phyloP scores from a whole-genome alignment of 2,888 invertebrate species.

The Drosophila ustulata region DNA sequence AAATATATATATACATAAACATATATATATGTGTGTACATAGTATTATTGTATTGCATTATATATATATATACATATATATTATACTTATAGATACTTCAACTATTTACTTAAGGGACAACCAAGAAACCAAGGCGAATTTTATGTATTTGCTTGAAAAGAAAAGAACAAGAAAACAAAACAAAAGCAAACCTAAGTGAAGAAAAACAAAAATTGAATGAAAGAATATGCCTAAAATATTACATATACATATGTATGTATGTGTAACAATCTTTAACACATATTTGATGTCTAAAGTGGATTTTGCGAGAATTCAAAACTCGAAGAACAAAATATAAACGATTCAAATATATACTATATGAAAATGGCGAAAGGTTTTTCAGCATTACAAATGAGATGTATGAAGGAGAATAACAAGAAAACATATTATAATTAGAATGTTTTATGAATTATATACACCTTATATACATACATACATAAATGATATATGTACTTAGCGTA shows the following conservation, averaged over 20 bases:
- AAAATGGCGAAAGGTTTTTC: conserved; percentile 30
- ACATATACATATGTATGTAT: background rate
- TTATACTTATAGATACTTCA: conserved; percentile 23
- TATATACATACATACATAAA: conserved; percentile 48
- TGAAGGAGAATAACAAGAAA: conserved; percentile 23
- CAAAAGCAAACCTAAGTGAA: background rate
- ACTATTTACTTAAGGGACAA: conserved; percentile 36
- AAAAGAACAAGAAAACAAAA: background rate
- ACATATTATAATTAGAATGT: conserved; percentile 70
- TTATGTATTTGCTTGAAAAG: conserved; percentile 15
- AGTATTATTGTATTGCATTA: conserved; percentile 36
- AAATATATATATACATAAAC: conserved; percentile 61
- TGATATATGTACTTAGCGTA: conserved; percentile 33
- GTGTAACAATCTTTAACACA: conserved; percentile 2
- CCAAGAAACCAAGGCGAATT: conserved; percentile 18
- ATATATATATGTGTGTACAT: conserved; percentile 19
- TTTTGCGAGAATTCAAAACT: conserved; percentile 1
- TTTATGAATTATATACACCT: conserved; percentile 78
- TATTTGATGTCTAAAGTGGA: conserved; percentile 20
- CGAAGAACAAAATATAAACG: background rate
- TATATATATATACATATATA: conserved; percentile 40
- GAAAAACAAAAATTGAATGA: background rate
- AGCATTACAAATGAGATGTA: conserved; percentile 23
- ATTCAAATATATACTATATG: background rate
- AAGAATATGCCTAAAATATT: background rate